Conservation (phyloP, 2,113 vertebrate species). For the Proteles cristata region DNA sequence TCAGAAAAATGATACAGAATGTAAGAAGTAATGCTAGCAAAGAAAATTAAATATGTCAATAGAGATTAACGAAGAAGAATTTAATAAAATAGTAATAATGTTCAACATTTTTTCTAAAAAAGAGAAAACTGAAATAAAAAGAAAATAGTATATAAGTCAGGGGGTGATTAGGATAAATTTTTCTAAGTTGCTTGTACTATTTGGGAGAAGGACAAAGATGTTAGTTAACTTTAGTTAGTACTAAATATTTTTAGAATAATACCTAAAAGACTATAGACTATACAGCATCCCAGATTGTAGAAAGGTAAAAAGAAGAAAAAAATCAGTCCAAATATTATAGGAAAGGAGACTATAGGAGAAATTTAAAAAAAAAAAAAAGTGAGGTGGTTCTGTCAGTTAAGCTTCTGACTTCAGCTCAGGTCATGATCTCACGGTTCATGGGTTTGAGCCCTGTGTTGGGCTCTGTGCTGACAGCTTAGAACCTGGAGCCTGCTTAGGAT, state of each 20-base stretch:
- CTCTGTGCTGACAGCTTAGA: too few species aligned
- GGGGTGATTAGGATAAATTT: background rate
- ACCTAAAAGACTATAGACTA: background rate
- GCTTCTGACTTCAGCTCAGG: too few species aligned
- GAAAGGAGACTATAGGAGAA: background rate
- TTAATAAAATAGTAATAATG: slow-evolving; percentile 7
- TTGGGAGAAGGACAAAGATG: background rate
- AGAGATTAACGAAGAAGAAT: background rate
- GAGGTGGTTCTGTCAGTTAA: too few species aligned
- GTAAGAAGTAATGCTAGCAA: background rate
- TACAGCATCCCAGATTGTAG: background rate
- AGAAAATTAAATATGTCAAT: background rate
- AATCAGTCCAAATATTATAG: background rate
- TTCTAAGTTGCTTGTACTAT: background rate
- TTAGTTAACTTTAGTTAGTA: background rate
- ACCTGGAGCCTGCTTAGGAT: too few species aligned
- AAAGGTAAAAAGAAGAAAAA: background rate
- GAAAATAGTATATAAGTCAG: background rate
- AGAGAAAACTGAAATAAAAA: background rate
- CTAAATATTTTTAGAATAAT: background rate
- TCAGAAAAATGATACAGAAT: background rate
- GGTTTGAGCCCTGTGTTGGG: too few species aligned
- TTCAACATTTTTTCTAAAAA: background rate
- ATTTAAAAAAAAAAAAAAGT: background rate
- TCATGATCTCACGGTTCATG: too few species aligned